These are phyloP conservation scores for Leptodirus hochenwartii DNA, from an alignment of 2,888 invertebrate species.

Conservation along the genomic window DNA sequence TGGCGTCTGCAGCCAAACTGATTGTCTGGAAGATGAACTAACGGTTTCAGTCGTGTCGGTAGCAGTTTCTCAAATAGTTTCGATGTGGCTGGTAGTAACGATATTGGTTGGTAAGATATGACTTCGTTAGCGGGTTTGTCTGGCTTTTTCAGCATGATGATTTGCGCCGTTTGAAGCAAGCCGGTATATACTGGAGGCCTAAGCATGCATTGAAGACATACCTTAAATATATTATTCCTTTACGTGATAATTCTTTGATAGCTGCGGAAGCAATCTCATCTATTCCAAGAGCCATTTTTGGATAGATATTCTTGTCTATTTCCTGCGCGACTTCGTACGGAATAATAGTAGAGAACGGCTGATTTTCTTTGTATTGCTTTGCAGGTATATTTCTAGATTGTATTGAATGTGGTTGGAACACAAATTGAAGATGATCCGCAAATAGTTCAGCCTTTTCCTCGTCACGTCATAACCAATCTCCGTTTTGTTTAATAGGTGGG, in stretches of 20 bases:
- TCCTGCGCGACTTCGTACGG: conserved; percentile 1
- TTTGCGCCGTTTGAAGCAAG: conserved; percentile 13
- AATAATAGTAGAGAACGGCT: too few species aligned
- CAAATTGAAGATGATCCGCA: conserved; percentile 6
- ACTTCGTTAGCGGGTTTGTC: conserved; percentile 12
- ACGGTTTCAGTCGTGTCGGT: conserved; percentile 9
- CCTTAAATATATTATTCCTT: background rate
- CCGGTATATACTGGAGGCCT: conserved; percentile 1
- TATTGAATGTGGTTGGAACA: too few species aligned
- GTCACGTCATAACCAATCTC: conserved; percentile 3
- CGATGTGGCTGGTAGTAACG: conserved; percentile 13
- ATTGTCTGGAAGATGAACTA: conserved; percentile 9
- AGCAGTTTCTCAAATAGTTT: conserved; percentile 16
- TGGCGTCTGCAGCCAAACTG: conserved; percentile 13
- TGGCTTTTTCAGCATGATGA: conserved; percentile 15
- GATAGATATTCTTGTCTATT: conserved; percentile 6
- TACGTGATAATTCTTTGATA: conserved; percentile 2
- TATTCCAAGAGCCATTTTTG: conserved; percentile 5
- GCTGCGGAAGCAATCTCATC: conserved; percentile 3
- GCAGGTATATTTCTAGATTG: too few species aligned
- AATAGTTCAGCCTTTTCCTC: conserved; percentile 4
- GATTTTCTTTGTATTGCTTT: too few species aligned
- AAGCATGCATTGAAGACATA: conserved; percentile 2
- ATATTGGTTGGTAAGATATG: conserved; percentile 15
- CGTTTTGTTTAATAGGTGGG: conserved; percentile 6